Base-by-base conservation (phyloP, 2,797 vertebrate species). In the Eospalax fontanierii region DNA sequence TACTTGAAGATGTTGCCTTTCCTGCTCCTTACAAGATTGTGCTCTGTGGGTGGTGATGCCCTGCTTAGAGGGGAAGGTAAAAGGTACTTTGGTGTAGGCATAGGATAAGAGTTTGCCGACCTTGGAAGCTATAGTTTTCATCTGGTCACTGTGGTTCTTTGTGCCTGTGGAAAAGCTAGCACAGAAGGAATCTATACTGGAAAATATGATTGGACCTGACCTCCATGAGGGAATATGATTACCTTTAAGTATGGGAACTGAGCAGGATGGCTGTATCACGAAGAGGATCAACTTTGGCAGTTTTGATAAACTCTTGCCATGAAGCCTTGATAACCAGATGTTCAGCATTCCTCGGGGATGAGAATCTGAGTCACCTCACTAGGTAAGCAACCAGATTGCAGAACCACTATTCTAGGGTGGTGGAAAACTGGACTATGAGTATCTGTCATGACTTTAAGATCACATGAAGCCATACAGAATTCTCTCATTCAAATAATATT, bases 381-480 rank as follows among this genome's bases (percentile, higher is more conserved):
- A 70, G 57, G 59, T 26, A 82, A 82, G 24, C 4, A 18, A 46
- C 30, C 92, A 33, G 21, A 86, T 7, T 14, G 38, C 15, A 40
- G 40, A 74, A n/a, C 4, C 82, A 50, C 28, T 86, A 12, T 89
- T 14, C 43, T 30, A 65, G 22, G 22, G 4, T 61, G 66, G 81
- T 54, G 33, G 61, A 61, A 88, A 71, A 9, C 43, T 79, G 66
- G 83, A 35, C 80, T 24, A 63, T 40, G 28, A 65, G 18, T 21
- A n/a, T 78, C n/a, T n/a, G 24, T 63, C 90, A 88, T 90, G 40
- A 83, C 19, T 74, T 61, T 46, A 28, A 88, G 26, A 81, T 22
- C 24, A 75, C 6, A 4, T 35, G 1, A 21, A 70, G 24, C n/a
- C 66, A 15, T 30, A 0, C 40, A 57, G 59, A 68, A 21, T 80